A percentile compares a stretch with the other conserved stretches of the same genome.
These are phyloP conservation scores for Albula glossodonta DNA, from an alignment of 2,113 vertebrate species.

Conservation along the genomic window DNA sequence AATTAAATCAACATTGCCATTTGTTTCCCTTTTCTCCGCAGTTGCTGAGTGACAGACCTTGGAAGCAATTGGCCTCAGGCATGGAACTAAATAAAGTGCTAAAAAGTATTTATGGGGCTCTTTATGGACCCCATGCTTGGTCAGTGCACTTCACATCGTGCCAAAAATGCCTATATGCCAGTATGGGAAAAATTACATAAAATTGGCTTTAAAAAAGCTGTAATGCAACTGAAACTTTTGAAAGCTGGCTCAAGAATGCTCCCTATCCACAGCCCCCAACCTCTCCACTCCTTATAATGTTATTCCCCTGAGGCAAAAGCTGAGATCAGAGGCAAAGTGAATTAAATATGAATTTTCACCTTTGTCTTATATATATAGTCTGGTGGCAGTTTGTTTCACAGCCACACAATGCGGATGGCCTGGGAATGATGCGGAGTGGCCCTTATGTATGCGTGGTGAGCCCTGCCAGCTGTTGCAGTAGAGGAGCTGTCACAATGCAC, in stretches of 20 bases:
- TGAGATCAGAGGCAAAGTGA: not conserved
- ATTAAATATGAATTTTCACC: conserved; percentile 12
- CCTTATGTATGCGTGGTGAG: not conserved
- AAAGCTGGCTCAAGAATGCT: conserved; percentile 16
- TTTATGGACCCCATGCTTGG: conserved; percentile 65
- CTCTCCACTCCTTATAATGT: conserved; percentile 51
- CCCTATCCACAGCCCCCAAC: conserved; percentile 27
- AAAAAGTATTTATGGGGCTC: conserved; percentile 71
- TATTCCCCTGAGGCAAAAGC: not conserved
- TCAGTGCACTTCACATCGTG: conserved; percentile 56
- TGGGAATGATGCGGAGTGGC: not conserved
- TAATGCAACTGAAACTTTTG: conserved; percentile 11
- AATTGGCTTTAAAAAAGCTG: conserved; percentile 21
- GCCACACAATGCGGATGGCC: not conserved
- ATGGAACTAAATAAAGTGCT: conserved; percentile 72
- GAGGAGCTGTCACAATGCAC: not conserved
- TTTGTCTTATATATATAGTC: not conserved
- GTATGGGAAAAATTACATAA: conserved; percentile 54
- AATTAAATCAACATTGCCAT: conserved; percentile 68
- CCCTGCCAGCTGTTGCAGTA: not conserved
- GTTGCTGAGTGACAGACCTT: conserved; percentile 62
- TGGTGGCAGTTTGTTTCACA: not conserved
- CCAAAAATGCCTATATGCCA: conserved; percentile 60
- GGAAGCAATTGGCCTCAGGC: conserved; percentile 61
- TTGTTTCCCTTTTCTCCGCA: conserved; percentile 39